These are phyloP conservation scores for Augiades crinisus DNA, from an alignment of 2,888 invertebrate genomes.

Conservation along the genomic window DNA sequence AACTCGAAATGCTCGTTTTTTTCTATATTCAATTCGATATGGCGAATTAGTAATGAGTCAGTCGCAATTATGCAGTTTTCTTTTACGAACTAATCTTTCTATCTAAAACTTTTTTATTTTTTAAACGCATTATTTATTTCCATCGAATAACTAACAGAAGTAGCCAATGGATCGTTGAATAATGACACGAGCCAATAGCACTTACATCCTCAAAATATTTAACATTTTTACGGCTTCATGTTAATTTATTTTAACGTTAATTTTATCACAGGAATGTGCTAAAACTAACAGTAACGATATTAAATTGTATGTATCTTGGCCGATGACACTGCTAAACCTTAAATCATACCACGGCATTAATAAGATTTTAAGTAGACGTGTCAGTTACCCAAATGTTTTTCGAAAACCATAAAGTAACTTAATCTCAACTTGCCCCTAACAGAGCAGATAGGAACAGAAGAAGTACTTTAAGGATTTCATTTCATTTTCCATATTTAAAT, in stretches of 20 bases:
- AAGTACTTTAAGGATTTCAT: too few relatives aligned
- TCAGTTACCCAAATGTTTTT: neutral
- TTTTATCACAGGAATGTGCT: conserved; percentile 21
- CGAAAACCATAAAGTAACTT: neutral
- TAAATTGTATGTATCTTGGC: conserved; percentile 7
- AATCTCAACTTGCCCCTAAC: neutral
- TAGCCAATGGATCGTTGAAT: neutral
- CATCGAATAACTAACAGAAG: too few relatives aligned
- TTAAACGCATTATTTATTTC: too few relatives aligned
- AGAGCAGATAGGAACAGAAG: neutral
- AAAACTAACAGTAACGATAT: conserved; percentile 22
- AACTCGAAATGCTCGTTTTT: too few relatives aligned
- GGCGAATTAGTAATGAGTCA: too few relatives aligned
- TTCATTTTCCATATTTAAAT: too few relatives aligned
- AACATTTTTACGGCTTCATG: conserved; percentile 13
- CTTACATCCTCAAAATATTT: conserved; percentile 8
- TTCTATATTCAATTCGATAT: too few relatives aligned
- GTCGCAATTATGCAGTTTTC: too few relatives aligned
- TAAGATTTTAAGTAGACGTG: neutral
- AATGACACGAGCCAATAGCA: neutral
- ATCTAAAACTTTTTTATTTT: too few relatives aligned
- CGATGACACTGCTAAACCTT: conserved; percentile 10
- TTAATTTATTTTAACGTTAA: conserved; percentile 20
- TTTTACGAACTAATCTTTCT: too few relatives aligned
- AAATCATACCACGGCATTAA: neutral